Conservation (phyloP, 1,140 invertebrate species). For the Globodera ellingtonae region DNA sequence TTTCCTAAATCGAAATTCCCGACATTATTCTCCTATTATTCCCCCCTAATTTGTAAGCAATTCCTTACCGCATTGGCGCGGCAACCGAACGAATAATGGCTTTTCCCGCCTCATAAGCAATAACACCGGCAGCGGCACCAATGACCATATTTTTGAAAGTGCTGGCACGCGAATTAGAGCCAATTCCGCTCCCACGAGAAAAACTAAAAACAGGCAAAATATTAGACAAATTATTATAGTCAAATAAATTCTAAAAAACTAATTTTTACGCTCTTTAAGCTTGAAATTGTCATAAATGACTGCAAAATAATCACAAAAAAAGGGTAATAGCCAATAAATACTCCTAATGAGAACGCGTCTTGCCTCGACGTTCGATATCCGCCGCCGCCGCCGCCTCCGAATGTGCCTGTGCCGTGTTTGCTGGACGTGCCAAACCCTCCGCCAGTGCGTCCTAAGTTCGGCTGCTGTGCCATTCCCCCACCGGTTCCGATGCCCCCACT, state of each 20-base stretch:
- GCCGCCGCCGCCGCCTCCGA: constrained; percentile 29
- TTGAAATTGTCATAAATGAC: too few relatives aligned
- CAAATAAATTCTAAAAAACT: too few relatives aligned
- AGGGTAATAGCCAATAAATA: too few relatives aligned
- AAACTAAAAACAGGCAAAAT: constrained; percentile 30
- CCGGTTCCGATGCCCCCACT: constrained; percentile 16
- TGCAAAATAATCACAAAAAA: too few relatives aligned
- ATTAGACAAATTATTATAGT: too few relatives aligned
- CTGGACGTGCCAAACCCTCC: constrained; percentile 20
- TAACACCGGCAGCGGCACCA: constrained; percentile 61
- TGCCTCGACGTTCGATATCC: constrained; percentile 13
- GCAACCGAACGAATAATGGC: constrained; percentile 53
- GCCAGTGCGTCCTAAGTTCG: constrained; percentile 7
- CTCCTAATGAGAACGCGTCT: not conserved
- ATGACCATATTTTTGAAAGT: constrained; percentile 64
- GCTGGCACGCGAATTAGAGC: constrained; percentile 55
- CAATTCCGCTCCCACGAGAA: constrained; percentile 49
- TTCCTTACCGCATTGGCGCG: constrained; percentile 59
- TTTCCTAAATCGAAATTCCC: too few relatives aligned
- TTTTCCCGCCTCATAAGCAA: constrained; percentile 65
- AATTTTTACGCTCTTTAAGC: too few relatives aligned
- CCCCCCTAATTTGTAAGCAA: not conserved
- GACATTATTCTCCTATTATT: too few relatives aligned
- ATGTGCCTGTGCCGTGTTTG: constrained; percentile 10
- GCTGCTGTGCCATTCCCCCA: constrained; percentile 22